Percentiles rank a stretch among this genome's conserved stretches.
phyloP scores from a whole-genome alignment of 2,113 vertebrate species.

The Sinosuthora webbiana region DNA sequence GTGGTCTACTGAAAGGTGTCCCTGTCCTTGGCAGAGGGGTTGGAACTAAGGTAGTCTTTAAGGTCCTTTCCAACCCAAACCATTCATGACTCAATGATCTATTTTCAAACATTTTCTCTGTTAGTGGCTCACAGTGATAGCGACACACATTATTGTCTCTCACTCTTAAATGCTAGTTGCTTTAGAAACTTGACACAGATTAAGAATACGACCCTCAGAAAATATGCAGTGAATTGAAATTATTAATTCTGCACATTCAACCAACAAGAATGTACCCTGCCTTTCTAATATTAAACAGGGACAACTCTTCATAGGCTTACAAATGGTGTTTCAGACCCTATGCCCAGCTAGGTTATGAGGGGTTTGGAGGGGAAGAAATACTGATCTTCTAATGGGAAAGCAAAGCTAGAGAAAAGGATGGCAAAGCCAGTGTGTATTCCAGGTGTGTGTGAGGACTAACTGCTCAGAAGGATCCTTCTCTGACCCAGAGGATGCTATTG shows the following conservation, averaged over 20 bases:
- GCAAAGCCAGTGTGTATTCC: neutral
- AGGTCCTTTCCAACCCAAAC: neutral
- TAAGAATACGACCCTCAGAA: neutral
- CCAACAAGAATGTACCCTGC: neutral
- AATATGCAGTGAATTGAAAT: neutral
- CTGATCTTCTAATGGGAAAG: neutral
- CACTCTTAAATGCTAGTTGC: neutral
- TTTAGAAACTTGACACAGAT: neutral
- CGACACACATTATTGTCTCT: neutral
- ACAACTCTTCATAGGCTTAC: neutral
- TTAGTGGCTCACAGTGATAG: neutral
- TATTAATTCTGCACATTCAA: neutral
- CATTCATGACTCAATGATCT: neutral
- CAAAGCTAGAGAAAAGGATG: neutral
- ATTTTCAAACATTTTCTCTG: neutral
- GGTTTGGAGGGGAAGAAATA: neutral
- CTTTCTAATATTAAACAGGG: neutral
- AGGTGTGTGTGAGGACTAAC: accelerated
- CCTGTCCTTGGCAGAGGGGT: neutral
- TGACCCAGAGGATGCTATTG: neutral
- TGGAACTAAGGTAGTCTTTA: neutral
- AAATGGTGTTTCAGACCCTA: neutral
- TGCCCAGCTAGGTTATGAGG: neutral
- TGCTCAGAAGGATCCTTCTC: neutral
- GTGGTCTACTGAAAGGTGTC: too few relatives aligned